A percentile compares a stretch with the other conserved stretches of the same genome.
These are phyloP conservation scores for Germaria angustata DNA, from an alignment of 2,888 invertebrate genomes.

Conservation along the genomic window DNA sequence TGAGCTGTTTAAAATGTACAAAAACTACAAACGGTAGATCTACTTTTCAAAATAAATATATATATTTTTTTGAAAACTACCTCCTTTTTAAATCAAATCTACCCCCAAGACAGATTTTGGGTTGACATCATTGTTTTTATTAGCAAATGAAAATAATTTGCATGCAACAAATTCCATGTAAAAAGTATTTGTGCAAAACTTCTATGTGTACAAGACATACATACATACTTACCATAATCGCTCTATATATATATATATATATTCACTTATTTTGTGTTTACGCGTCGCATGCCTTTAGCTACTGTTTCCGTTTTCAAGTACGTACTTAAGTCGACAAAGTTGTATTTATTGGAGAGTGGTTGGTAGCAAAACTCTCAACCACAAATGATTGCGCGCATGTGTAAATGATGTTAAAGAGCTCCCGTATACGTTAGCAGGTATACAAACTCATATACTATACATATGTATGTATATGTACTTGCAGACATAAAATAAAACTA, in stretches of 20 bases:
- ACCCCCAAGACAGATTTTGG: too few species aligned
- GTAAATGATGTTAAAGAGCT: constrained; percentile 2
- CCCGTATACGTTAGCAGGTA: neutral
- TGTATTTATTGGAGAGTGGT: neutral
- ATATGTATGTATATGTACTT: too few species aligned
- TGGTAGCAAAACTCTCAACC: neutral
- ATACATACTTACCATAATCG: too few species aligned
- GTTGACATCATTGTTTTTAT: too few species aligned
- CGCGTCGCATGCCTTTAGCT: constrained; percentile 44
- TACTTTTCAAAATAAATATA: too few species aligned
- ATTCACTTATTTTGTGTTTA: neutral
- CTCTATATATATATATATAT: neutral
- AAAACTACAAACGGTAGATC: too few species aligned
- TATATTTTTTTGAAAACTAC: too few species aligned
- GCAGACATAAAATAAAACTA: neutral
- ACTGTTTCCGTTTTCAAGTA: constrained; percentile 59
- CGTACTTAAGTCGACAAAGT: neutral
- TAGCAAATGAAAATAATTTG: too few species aligned
- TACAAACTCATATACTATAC: neutral
- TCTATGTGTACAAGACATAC: neutral
- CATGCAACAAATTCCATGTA: too few species aligned
- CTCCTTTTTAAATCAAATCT: too few species aligned
- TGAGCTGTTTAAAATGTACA: too few species aligned
- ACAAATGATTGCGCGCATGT: constrained; percentile 8
- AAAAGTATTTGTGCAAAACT: too few species aligned